phyloP scores from a whole-genome alignment of 2,888 invertebrate species.

The Galerucella calmariensis region DNA sequence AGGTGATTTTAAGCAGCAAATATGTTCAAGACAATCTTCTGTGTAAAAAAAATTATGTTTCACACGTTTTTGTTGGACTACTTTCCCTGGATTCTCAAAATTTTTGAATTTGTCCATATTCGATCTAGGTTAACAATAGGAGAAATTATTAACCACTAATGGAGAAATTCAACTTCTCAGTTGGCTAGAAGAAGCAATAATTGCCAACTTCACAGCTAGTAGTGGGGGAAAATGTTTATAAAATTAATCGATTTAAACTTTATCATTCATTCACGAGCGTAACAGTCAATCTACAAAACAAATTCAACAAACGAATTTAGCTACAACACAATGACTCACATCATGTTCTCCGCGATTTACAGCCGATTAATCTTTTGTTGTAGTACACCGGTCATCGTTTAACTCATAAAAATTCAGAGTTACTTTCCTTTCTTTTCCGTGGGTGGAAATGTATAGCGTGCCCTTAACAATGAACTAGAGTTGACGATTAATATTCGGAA shows the following conservation, averaged over 20 bases:
- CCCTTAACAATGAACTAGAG: conserved; percentile 23
- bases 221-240: too few relatives aligned
- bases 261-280: not conserved
- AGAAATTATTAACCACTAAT: too few relatives aligned
- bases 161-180: too few relatives aligned
- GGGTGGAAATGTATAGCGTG: conserved; percentile 27
- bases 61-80: too few relatives aligned
- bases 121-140: too few relatives aligned
- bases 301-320: not conserved
- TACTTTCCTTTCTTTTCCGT: not conserved
- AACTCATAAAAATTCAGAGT: not conserved
- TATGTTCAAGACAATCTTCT: too few relatives aligned
- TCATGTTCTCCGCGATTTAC: not conserved
- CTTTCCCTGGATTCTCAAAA: too few relatives aligned
- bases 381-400: not conserved
- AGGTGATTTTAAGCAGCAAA: too few relatives aligned
- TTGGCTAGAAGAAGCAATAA: too few relatives aligned
- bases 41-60: too few relatives aligned
- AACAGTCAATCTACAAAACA: not conserved
- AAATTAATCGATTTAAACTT: not conserved
- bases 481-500: conserved; percentile 39
- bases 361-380: conserved; percentile 3
- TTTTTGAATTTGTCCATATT: too few relatives aligned
- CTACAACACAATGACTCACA: not conserved
- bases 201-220: too few relatives aligned